Base-by-base conservation (phyloP, 2,888 invertebrate species). In the Drosophila koepferae region DNA sequence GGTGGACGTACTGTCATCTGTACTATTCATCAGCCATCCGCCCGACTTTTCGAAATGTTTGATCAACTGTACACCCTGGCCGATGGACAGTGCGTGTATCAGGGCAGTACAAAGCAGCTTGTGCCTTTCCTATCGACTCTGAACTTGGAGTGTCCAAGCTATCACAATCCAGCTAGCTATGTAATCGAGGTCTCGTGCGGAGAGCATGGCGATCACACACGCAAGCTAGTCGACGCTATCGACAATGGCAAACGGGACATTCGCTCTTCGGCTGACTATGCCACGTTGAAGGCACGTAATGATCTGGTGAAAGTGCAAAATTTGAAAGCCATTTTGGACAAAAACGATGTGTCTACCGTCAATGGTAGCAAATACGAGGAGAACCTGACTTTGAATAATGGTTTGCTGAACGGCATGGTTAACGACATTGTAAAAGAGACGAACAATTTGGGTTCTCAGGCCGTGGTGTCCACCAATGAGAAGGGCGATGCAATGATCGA, bases 131-230 rank as follows among this genome's bases (percentile, higher is more conserved):
- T 99, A 69, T 95, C 96, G 56, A 96, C 95, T 31, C 94, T 98
- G 56, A 95, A 95, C n/a, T 95, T 99, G 34, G 96, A 97, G 91
- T 99, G 99, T 90, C 99, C 99, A 0, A 96, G 97, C 62, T 99
- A 99, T 93, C 99, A 99, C 94, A 99, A 99, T 94, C 99, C 99
- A 1, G 98, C 99, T 8, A 98, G 98, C 61, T 99, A 97, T 94
- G 97, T 98, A 82, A 98, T 98, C 93, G 99, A 99, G 93, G 98
- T 99, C 5, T 98, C 99, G 0, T 98, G 98, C 91, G 99, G 99
- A 0, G 99, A 99, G 93, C 98, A 99, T 92, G 99, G 99, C 63
- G 97, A 98, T 91, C 96, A 98, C 90, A 97, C 96, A 1, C 95
- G 96, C 78, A 97, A 96, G 86, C 94, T 98, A 61, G 97, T 98